Evolutionary conservation across 1,140 invertebrate species (phyloP), one percentile per base, ranked within the genome.

Genomic region (Stratiolaelaps scimitus): DNA sequence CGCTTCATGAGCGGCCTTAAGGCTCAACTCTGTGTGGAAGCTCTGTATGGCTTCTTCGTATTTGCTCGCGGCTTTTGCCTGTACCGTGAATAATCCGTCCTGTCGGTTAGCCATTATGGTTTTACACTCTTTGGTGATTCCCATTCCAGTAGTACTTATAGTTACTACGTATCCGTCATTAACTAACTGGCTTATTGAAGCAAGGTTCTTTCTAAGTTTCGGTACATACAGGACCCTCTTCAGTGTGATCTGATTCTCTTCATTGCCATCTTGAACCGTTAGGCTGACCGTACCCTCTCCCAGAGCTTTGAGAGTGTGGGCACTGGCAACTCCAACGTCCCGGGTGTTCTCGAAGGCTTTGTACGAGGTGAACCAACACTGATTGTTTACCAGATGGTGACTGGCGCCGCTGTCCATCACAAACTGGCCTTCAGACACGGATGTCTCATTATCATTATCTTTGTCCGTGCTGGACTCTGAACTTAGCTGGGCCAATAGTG

Each of bases 141-240:
- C n/a, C n/a, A n/a, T n/a, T n/a, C n/a, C n/a, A n/a, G n/a, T n/a
- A n/a, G n/a, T n/a, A n/a, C n/a, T n/a, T n/a, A n/a, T n/a, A n/a
- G n/a, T n/a, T n/a, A n/a, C n/a, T n/a, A n/a, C n/a, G n/a, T n/a
- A n/a, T n/a, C n/a, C n/a, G n/a, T n/a, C n/a, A n/a, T n/a, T n/a
- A 13, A n/a, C n/a, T 13, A 45, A n/a, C 44, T 45, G 13, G 13
- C 44, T n/a, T n/a, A 45, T n/a, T 45, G 44, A 45, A n/a, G n/a
- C 44, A n/a, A 45, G 44, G 44, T 45, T 45, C n/a, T n/a, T 13
- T 13, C 44, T 13, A 13, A 45, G n/a, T 13, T 45, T n/a, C n/a
- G 44, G 44, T n/a, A 45, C 44, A 45, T 45, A 45, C 44, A 45
- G 44, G n/a, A n/a, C n/a, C n/a, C n/a, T n/a, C 44, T 45, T n/a